Base-by-base conservation (phyloP, 2,113 vertebrate species). In the Pteropus alecto region DNA sequence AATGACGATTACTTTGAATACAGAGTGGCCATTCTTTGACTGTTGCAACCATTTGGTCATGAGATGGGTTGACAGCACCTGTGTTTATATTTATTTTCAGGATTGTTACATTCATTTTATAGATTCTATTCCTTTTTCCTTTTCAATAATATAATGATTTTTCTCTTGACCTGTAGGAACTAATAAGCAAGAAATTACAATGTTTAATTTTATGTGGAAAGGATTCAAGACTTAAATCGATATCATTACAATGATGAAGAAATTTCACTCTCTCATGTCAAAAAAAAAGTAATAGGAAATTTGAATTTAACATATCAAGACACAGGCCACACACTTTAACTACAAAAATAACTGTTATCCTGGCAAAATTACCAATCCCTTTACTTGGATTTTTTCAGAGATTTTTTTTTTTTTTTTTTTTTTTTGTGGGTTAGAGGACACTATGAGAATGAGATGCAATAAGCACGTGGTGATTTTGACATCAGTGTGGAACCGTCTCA, bases 281-380 rank as follows among this genome's bases (percentile, higher is more conserved):
- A 87, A 94, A 65, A 33, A 51, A 71, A 90, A 91, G 16, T 24
- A 91, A 93, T 43, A 77, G 21, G 21, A 93, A 82, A 87, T 91
- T 79, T 79, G 67, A 91, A 78, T 93, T 79, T 73, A 94, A 48
- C 8, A 54, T 38, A 9, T 94, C 33, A 73, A 79, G 35, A 78
- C 13, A 46, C 28, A 87, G 71, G 38, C 41, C 30, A 85, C 46
- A 85, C 13, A 82, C n/a, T 41, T 61, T 46, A 87, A 79, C 56
- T 83, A 35, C 19, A 87, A 95, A 81, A 82, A 54, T 14, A 67
- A 35, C 4, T 82, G 7, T 82, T 38, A 82, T 86, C 6, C 38
- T 86, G 35, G 63, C 4, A 90, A 60, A 83, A 92, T 56, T 81
- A 56, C n/a, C 21, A 77, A 56, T 15, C 6, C 61, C 35, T 87